Evolutionary conservation across 64 coral and sea anemone genomes (phyloP), one percentile per base, ranked within the genome.

Genomic region (Porites australiensis): DNA sequence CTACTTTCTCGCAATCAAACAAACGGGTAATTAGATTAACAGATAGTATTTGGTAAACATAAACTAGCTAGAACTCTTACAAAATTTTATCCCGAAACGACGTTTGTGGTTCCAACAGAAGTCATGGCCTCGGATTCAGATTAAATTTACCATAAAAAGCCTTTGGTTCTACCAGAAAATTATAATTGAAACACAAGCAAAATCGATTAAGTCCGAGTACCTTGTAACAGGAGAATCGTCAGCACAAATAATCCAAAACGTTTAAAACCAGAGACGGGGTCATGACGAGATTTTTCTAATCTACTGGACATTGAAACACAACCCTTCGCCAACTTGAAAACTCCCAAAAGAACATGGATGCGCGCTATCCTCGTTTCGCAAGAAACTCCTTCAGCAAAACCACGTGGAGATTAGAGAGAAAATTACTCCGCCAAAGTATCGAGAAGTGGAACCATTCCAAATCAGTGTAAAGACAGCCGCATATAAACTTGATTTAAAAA

Each of bases 171-270:
- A 83, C 81, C 81, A 83, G 81, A 83, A 83, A n/a, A 44, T 21
- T 48, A 83, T 83, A 83, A 83, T 83, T 51, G 12, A 67, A 83
- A 67, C 62, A 83, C 81, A 83, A 83, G 81, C 81, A 83, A 67
- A 83, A 83, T 22, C 61, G 46, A 46, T 68, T 50, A 83, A 76
- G 16, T 44, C 45, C 61, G 13, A 64, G 13, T 83, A 83, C 81
- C 81, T 83, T 83, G 81, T 50, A 83, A 67, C 61, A 83, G 45
- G 45, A 64, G 50, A 64, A 83, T 50, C 19, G 81, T 45, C 81
- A 69, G 63, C 44, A 83, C 45, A 64, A 83, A 51, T 50, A 68
- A 21, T 64, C 81, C 63, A 49, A 68, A 8, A 45, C 62, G 81
- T 67, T 68, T 48, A 46, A 67, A 67, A 83, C 81, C 61, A 60